Evolutionary conservation across 2,888 invertebrate genomes (phyloP).

Genomic region (Vanessa cardui): DNA sequence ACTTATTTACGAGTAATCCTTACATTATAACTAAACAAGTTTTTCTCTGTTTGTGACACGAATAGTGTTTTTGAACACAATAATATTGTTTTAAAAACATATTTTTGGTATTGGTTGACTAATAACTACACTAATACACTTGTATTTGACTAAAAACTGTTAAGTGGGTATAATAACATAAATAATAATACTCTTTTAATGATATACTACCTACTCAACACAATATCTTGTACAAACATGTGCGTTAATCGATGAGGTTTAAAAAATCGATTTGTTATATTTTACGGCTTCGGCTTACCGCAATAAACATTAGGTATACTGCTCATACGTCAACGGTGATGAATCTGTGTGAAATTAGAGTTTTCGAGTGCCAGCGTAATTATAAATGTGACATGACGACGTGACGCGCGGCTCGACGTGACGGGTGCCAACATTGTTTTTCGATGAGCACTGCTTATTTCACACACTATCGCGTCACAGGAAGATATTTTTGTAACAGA

Average conservation of each 20-base stretch:
- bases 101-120: neutral
- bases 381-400: conserved; percentile 65
- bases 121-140: too few relatives aligned
- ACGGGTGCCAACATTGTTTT: conserved; percentile 53
- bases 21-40: neutral
- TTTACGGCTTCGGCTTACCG: conserved; percentile 61
- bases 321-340: conserved; percentile 70
- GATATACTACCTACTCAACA: neutral
- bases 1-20: conserved; percentile 1
- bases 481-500: conserved; percentile 52
- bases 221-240: conserved; percentile 15
- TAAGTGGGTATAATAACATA: too few relatives aligned
- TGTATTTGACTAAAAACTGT: too few relatives aligned
- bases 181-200: too few relatives aligned
- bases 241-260: conserved; percentile 63
- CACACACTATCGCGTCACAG: conserved; percentile 55
- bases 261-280: conserved; percentile 59
- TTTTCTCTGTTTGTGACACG: neutral
- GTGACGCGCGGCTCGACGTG: conserved; percentile 48
- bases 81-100: neutral
- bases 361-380: conserved; percentile 68
- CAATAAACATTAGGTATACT: conserved; percentile 57
- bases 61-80: neutral
- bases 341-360: conserved; percentile 64
- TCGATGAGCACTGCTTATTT: conserved; percentile 58